A percentile compares a stretch with the other conserved stretches of the same genome.
These are phyloP conservation scores for Harmothoe impar DNA, from an alignment of 2,888 invertebrate genomes.

Conservation along the genomic window DNA sequence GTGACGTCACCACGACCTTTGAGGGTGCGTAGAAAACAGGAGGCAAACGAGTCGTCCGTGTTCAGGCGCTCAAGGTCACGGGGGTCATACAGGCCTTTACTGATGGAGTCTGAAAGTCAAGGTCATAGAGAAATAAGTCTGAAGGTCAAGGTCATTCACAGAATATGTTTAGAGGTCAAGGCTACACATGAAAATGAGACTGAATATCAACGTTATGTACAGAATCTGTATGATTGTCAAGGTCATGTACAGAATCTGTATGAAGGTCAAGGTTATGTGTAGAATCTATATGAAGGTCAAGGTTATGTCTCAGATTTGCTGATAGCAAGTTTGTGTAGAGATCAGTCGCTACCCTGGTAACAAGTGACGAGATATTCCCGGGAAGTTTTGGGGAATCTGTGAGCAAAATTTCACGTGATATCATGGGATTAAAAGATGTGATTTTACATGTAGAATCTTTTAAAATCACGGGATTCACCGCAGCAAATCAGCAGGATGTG, in stretches of 20 bases:
- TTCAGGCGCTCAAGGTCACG: constrained; percentile 79
- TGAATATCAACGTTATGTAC: neutral
- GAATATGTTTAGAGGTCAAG: neutral
- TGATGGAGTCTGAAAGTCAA: constrained; percentile 73
- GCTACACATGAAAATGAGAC: neutral
- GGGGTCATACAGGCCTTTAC: constrained; percentile 79
- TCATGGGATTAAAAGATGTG: too few species aligned
- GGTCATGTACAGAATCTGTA: neutral
- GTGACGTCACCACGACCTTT: constrained; percentile 80
- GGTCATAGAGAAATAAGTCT: constrained; percentile 43
- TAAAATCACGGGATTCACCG: too few species aligned
- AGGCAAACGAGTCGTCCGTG: constrained; percentile 78
- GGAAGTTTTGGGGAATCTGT: too few species aligned
- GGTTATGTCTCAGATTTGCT: neutral
- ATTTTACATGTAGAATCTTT: too few species aligned
- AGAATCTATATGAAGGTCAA: neutral
- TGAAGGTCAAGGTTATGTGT: neutral
- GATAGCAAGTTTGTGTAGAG: too few species aligned
- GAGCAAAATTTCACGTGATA: too few species aligned
- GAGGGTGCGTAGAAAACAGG: constrained; percentile 86
- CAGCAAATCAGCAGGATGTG: too few species aligned
- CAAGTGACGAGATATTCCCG: too few species aligned
- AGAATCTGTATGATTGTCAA: neutral
- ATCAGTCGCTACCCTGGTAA: too few species aligned
- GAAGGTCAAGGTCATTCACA: neutral